Percentiles rank a stretch among this genome's conserved stretches.
Evolutionary conservation across 1,140 invertebrate species (phyloP).

Genomic region (Sesamia nonagrioides): DNA sequence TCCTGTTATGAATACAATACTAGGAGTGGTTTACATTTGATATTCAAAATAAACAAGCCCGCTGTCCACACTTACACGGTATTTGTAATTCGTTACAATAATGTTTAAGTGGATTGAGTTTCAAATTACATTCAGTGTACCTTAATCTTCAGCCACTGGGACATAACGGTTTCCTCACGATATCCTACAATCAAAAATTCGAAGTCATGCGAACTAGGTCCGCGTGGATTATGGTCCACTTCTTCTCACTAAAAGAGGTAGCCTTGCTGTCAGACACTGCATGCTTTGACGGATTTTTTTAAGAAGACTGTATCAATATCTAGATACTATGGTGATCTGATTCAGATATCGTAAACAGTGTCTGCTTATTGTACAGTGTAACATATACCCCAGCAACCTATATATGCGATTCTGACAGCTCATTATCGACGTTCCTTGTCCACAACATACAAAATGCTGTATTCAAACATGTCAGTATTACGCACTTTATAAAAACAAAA

Average conservation of each 20-base stretch:
- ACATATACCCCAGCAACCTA: not conserved
- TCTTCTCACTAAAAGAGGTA: too few relatives aligned
- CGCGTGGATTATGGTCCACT: too few relatives aligned
- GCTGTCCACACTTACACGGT: not conserved
- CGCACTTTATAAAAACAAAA: constrained; percentile 10
- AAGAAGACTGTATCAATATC: too few relatives aligned
- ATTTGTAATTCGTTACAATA: not conserved
- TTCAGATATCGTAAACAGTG: not conserved
- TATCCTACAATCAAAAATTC: too few relatives aligned
- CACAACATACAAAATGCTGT: not conserved
- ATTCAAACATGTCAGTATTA: not conserved
- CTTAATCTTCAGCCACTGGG: too few relatives aligned
- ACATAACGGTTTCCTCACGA: too few relatives aligned
- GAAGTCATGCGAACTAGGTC: too few relatives aligned
- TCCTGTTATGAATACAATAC: constrained; percentile 45
- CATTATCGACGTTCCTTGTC: not conserved
- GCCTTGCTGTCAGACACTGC: too few relatives aligned
- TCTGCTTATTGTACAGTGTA: not conserved
- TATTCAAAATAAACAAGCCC: constrained; percentile 35
- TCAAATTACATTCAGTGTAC: too few relatives aligned
- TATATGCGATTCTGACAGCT: not conserved
- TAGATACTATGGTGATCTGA: not conserved
- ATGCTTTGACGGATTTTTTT: too few relatives aligned
- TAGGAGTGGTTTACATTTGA: constrained; percentile 38
- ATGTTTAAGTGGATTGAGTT: not conserved